Conservation (phyloP, 2,113 vertebrate species). For the Tretioscincus oriximinensis region DNA sequence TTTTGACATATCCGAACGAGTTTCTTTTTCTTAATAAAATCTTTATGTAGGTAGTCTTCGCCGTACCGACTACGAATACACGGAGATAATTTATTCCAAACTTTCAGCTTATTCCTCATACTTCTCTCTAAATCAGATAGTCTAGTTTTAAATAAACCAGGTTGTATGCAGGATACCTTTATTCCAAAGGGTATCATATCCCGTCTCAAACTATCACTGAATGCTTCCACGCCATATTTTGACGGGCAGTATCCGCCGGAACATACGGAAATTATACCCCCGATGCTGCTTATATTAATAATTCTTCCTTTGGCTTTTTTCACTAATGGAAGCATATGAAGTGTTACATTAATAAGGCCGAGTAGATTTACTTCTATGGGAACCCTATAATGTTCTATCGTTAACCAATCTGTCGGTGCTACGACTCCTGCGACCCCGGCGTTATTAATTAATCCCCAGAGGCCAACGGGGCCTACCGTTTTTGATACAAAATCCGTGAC, state of each 20-base stretch:
- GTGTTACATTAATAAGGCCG: conserved; percentile 70
- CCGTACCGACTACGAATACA: conserved; percentile 75
- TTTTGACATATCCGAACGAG: no score
- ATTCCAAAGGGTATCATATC: conserved; percentile 79
- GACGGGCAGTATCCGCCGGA: conserved; percentile 68
- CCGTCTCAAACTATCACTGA: conserved; percentile 74
- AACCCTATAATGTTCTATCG: conserved; percentile 66
- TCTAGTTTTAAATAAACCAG: conserved; percentile 76
- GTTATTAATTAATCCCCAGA: conserved; percentile 76
- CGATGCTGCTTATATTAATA: conserved; percentile 69
- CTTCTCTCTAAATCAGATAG: conserved; percentile 64
- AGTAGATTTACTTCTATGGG: conserved; percentile 73
- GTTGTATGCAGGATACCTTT: conserved; percentile 78
- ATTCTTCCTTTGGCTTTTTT: conserved; percentile 72
- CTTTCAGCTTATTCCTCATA: conserved; percentile 51
- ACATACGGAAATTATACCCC: conserved; percentile 60
- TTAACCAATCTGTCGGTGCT: conserved; percentile 72
- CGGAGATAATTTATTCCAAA: conserved; percentile 71
- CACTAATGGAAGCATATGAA: conserved; percentile 70
- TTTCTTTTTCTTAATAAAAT: no score
- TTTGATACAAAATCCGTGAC: conserved; percentile 63
- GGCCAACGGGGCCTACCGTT: conserved; percentile 69
- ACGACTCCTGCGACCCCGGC: conserved; percentile 62
- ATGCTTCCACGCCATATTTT: conserved; percentile 75
- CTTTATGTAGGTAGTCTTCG: conserved; percentile 69